Base-by-base conservation (phyloP, 64 coral and sea anemone species). In the Stylophora pistillata region DNA sequence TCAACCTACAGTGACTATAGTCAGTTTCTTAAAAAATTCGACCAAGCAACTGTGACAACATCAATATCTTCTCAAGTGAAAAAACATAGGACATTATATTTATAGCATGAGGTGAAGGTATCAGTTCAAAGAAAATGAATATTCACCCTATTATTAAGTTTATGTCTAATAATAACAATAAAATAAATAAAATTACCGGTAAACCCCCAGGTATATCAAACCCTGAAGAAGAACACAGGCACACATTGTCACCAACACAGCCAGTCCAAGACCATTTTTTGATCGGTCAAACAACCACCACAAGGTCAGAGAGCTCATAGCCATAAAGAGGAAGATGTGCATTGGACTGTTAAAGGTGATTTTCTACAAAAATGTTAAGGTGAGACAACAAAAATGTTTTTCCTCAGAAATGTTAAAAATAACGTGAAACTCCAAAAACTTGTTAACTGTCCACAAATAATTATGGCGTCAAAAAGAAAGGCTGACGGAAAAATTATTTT, bases 231-330 rank as follows among this genome's bases (percentile, higher is more conserved):
- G 58, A 59, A 77, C 81, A 53, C 93, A 92, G 15, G 82, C 90
- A 92, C 81, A 91, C 32, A 95, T 10, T 25, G 96, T 90, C 74
- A 90, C 76, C 56, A 98, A 76, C 56, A 98, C 59, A 72, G 86
- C 96, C 30, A 99, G 88, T 79, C 93, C 91, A 79, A 99, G 89
- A 13, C 97, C 97, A 99, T 95, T 93, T 88, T 95, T 92, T n/a
- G 97, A 95, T 11, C 97, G 90, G 57, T 99, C 97, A 88, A 95
- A 99, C 71, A 92, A 90, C 93, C 93, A 99, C 97, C 97, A 99
- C 30, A 99, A 66, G 52, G 95, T 31, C 28, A 95, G 56, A 27
- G 97, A 99, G 10, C 89, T 77, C 1, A 92, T 74, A 4, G 97
- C 97, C 53, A 99, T 82, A 57, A 93, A 92, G 21, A 99, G 37